Evolutionary conservation across 2,888 invertebrate genomes (phyloP).

Genomic region (Agrilus cyanescens): DNA sequence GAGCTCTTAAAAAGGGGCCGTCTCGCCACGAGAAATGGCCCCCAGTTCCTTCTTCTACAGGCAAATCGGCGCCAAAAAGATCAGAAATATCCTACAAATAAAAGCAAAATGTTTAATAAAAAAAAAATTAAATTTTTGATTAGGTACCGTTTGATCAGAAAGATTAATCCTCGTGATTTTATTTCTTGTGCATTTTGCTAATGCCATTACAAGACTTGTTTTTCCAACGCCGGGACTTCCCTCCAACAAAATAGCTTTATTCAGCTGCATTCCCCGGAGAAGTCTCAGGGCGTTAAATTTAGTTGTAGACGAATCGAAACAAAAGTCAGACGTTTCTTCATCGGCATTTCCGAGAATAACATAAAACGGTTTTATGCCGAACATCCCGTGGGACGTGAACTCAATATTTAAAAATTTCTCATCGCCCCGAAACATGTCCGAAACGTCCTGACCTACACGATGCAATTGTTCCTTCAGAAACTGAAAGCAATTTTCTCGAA

Average conservation of each 20-base stretch:
- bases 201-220: constrained; percentile 83
- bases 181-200: constrained; percentile 76
- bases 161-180: constrained; percentile 87
- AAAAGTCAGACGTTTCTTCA: constrained; percentile 40
- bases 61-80: constrained; percentile 95
- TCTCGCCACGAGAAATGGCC: constrained; percentile 94
- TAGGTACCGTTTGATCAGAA: constrained; percentile 96
- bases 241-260: constrained; percentile 88
- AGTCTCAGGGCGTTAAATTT: constrained; percentile 72
- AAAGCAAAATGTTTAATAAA: neutral
- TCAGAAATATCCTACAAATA: constrained; percentile 77
- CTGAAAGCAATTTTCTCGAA: constrained; percentile 40
- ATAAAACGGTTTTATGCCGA: constrained; percentile 72
- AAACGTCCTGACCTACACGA: constrained; percentile 8
- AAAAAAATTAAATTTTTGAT: neutral
- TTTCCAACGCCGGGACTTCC: constrained; percentile 98
- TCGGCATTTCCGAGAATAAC: constrained; percentile 41
- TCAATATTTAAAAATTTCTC: constrained; percentile 2
- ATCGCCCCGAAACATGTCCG: neutral
- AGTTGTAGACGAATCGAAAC: constrained; percentile 68
- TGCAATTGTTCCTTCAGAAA: constrained; percentile 46
- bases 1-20: constrained; percentile 86
- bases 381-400: constrained; percentile 28
- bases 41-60: constrained; percentile 72
- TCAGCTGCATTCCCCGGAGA: constrained; percentile 77